Base-by-base conservation (phyloP, 2,888 invertebrate genomes). In the Ceraclea dissimilis region DNA sequence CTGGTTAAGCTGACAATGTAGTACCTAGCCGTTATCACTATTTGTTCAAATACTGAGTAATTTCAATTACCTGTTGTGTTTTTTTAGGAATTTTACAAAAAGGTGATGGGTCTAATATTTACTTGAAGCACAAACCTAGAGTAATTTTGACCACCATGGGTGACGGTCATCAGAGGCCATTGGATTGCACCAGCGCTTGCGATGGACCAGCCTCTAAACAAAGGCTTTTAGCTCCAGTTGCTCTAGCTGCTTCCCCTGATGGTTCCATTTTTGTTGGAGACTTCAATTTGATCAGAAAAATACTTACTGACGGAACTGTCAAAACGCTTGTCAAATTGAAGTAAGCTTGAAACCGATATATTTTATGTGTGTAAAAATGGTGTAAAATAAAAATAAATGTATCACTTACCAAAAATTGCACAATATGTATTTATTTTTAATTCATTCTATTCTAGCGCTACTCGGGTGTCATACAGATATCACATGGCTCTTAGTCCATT, bases 21-120 rank as follows among this genome's bases (percentile, higher is more conserved):
- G n/a, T n/a, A n/a, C n/a, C n/a, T n/a, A n/a, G n/a, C n/a, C n/a
- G n/a, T n/a, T n/a, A n/a, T n/a, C n/a, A n/a, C n/a, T n/a, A n/a
- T n/a, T n/a, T n/a, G n/a, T n/a, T n/a, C n/a, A n/a, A n/a, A 26
- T 26, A 26, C 10, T 26, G 2, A 39, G 11, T n/a, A n/a, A 39
- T 8, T 39, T 39, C 13, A 13, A 39, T 39, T 39, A 26, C 10
- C 16, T 39, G 39, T 8, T 8, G 6, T 31, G 6, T 6, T 6
- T 31, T 54, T 54, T 10, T 46, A 88, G 89, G 95, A 26, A 95
- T 98, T 60, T 78, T 98, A 1, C 96, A 98, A 75, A 95, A 96
- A 70, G 98, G 98, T 22, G 97, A 98, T 67, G 98, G 98, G 11
- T 90, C 94, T 0, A 95, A 94, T 66, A 90, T 95, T 58, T 96